Conservation (phyloP, 2,888 invertebrate species). For the Temnothorax ravouxi region DNA sequence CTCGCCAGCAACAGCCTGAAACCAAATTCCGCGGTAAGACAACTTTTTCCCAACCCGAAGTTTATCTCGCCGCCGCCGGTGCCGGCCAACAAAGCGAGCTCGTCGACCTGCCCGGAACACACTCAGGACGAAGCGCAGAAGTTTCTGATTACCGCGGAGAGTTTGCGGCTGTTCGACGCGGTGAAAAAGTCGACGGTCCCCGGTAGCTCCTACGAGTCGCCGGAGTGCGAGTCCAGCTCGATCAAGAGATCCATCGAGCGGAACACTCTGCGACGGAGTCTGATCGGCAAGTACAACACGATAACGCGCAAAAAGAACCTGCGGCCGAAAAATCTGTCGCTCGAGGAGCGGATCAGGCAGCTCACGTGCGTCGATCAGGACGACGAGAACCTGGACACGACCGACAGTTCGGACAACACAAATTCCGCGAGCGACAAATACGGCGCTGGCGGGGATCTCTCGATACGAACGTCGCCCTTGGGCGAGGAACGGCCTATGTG, state of each 20-base stretch:
- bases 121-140: slow-evolving; percentile 85
- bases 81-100: slow-evolving; percentile 64
- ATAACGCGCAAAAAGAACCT: slow-evolving; percentile 88
- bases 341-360: slow-evolving; percentile 95
- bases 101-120: slow-evolving; percentile 71
- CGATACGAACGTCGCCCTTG: slow-evolving; percentile 89
- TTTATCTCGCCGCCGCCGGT: slow-evolving; percentile 89
- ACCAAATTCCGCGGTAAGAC: slow-evolving; percentile 94
- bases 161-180: slow-evolving; percentile 91
- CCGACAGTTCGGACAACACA: slow-evolving; percentile 59
- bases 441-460: slow-evolving; percentile 80
- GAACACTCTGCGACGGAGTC: slow-evolving; percentile 93
- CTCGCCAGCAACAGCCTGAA: slow-evolving; percentile 88
- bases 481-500: slow-evolving; percentile 88
- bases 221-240: slow-evolving; percentile 83
- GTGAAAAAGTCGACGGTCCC: slow-evolving; percentile 88
- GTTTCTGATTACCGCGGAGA: slow-evolving; percentile 91
- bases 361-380: slow-evolving; percentile 94
- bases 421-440: slow-evolving; percentile 74
- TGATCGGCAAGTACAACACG: slow-evolving; percentile 90
- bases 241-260: slow-evolving; percentile 93
- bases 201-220: slow-evolving; percentile 83
- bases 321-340: slow-evolving; percentile 90
- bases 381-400: slow-evolving; percentile 70
- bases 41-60: slow-evolving; percentile 92